Evolutionary conservation across 2,888 invertebrate genomes (phyloP).

Genomic region (Agrilus cyanescens): DNA sequence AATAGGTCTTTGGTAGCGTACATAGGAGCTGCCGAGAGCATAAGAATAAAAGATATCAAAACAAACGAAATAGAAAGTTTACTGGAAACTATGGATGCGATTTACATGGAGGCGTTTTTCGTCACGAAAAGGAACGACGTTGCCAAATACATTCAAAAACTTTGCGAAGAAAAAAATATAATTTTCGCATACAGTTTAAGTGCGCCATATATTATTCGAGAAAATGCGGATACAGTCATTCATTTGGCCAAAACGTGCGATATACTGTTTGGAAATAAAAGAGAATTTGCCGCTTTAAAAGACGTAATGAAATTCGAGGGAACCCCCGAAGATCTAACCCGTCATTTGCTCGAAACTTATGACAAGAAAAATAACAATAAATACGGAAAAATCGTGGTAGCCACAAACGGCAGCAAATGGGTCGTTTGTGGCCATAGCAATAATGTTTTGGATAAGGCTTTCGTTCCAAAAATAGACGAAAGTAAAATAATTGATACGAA

Average conservation of each 20-base stretch:
- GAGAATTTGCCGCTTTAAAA: constrained; percentile 40
- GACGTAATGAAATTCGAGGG: constrained; percentile 23
- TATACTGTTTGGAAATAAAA: constrained; percentile 44
- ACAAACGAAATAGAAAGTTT: constrained; percentile 14
- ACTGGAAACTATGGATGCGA: constrained; percentile 23
- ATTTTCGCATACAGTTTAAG: constrained; percentile 42
- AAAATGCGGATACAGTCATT: constrained; percentile 31
- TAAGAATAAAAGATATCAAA: constrained; percentile 28
- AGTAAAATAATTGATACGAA: constrained; percentile 42
- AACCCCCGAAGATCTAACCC: constrained; percentile 17
- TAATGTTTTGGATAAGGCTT: constrained; percentile 17
- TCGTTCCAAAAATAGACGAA: constrained; percentile 32
- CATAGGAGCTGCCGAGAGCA: constrained; percentile 42
- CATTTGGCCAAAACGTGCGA: constrained; percentile 36
- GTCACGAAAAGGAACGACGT: constrained; percentile 38
- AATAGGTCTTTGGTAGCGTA: constrained; percentile 41
- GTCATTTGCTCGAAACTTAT: constrained; percentile 15
- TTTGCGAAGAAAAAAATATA: constrained; percentile 30
- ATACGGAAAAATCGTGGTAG: constrained; percentile 41
- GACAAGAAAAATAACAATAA: constrained; percentile 9
- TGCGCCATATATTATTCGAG: constrained; percentile 40
- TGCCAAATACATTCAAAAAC: constrained; percentile 35
- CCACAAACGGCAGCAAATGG: constrained; percentile 50
- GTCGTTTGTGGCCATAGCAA: constrained; percentile 36
- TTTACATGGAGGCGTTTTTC: constrained; percentile 49